A percentile compares a stretch with the other conserved stretches of the same genome.
Evolutionary conservation across 2,888 invertebrate species (phyloP).

Genomic region (Opisthograptis luteolata): DNA sequence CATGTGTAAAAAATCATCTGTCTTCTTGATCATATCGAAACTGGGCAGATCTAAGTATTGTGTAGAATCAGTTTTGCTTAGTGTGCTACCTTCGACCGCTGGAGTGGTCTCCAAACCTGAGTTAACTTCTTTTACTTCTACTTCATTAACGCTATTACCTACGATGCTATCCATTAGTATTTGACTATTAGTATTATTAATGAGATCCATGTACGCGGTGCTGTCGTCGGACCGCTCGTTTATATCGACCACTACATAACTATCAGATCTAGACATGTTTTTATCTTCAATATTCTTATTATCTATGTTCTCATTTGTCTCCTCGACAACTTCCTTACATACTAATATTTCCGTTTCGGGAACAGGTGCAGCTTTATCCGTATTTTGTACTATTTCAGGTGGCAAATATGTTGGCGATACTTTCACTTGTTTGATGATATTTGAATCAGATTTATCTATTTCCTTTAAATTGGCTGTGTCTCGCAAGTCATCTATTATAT

Average conservation of each 20-base stretch:
- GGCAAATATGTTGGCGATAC: slow-evolving; percentile 46
- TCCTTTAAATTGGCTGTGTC: slow-evolving; percentile 17
- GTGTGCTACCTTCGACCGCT: slow-evolving; percentile 38
- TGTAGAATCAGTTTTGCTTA: slow-evolving; percentile 67
- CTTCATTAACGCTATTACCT: slow-evolving; percentile 35
- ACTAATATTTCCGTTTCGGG: slow-evolving; percentile 34
- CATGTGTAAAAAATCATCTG: slow-evolving; percentile 61
- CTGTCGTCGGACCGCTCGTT: slow-evolving; percentile 48
- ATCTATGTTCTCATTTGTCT: slow-evolving; percentile 32
- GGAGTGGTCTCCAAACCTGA: slow-evolving; percentile 34
- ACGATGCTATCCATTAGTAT: slow-evolving; percentile 48
- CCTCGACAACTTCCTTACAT: slow-evolving; percentile 34
- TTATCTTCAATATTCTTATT: slow-evolving; percentile 34
- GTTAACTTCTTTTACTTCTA: slow-evolving; percentile 22
- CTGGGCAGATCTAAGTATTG: slow-evolving; percentile 75
- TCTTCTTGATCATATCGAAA: slow-evolving; percentile 53
- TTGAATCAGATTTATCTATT: slow-evolving; percentile 31
- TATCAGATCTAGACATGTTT: slow-evolving; percentile 47
- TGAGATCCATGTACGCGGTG: slow-evolving; percentile 73
- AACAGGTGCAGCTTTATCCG: slow-evolving; percentile 41
- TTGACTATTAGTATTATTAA: slow-evolving; percentile 59
- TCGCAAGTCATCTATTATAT: slow-evolving; percentile 37
- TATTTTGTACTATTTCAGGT: slow-evolving; percentile 75
- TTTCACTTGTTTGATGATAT: slow-evolving; percentile 37
- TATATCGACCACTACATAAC: slow-evolving; percentile 34